These are phyloP conservation scores for Choloepus hoffmanni DNA, from an alignment of 2,113 vertebrate species.

Conservation along the genomic window DNA sequence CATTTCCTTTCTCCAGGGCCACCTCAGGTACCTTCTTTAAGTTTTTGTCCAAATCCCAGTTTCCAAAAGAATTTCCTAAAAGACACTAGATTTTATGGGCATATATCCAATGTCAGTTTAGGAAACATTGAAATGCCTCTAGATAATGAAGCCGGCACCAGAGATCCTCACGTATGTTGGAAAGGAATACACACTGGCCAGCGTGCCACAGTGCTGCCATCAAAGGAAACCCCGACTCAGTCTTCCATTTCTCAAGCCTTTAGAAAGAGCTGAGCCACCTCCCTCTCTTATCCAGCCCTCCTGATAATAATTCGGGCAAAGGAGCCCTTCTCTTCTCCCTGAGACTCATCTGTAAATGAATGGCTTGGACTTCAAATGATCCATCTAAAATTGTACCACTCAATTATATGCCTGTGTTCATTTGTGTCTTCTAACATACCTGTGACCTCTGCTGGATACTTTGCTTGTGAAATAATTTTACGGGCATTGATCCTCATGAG, in stretches of 20 bases:
- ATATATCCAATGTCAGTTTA: neutral
- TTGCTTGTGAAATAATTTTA: neutral
- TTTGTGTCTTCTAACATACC: neutral
- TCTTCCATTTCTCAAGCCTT: neutral
- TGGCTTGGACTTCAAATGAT: neutral
- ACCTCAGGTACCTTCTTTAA: neutral
- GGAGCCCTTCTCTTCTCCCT: neutral
- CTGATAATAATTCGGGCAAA: neutral
- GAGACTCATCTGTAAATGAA: neutral
- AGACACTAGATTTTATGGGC: neutral
- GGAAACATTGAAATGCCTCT: neutral
- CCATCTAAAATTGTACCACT: neutral
- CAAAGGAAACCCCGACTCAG: neutral
- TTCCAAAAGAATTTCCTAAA: neutral
- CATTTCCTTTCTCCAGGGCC: neutral
- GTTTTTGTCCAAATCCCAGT: neutral
- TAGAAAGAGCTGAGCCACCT: neutral
- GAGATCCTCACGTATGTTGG: neutral
- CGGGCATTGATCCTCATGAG: neutral
- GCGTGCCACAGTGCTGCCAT: neutral
- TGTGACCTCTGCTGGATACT: neutral
- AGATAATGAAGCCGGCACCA: neutral
- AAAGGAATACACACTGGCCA: neutral
- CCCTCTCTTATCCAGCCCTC: neutral
- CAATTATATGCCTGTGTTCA: fast-evolving